Evolutionary conservation across 2,113 vertebrate species (phyloP).

Genomic region (Odocoileus hemionus): DNA sequence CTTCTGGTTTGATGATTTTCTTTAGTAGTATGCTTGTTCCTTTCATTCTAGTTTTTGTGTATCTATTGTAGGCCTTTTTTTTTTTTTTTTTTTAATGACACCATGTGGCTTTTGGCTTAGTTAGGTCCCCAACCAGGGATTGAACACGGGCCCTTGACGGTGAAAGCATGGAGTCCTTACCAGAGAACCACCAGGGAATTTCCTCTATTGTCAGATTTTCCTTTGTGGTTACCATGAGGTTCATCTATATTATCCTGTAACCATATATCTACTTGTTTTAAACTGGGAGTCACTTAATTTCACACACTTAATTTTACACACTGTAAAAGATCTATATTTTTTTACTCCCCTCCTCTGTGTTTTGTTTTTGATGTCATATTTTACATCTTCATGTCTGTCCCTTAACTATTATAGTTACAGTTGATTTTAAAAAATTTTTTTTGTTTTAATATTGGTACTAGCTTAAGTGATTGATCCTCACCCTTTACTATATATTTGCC

Average conservation of each 20-base stretch:
- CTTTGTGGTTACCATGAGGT: not conserved
- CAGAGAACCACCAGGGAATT: not conserved
- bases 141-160: not conserved
- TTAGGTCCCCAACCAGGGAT: not conserved
- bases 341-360: not conserved
- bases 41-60: not conserved
- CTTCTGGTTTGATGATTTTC: not conserved
- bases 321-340: not conserved
- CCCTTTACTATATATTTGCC: not conserved
- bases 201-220: not conserved
- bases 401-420: not conserved
- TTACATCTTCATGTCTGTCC: not conserved
- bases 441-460: not conserved
- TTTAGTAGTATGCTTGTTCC: not conserved
- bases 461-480: not conserved
- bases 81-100: not conserved
- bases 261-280: not conserved
- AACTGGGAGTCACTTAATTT: not conserved
- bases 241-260: not conserved
- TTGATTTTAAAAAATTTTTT: not conserved
- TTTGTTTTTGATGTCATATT: not conserved
- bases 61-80: not conserved
- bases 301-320: not conserved
- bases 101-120: not conserved
- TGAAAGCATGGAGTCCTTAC: not conserved